Percentiles rank a stretch among this genome's conserved stretches.
These are phyloP conservation scores for Plumapathes pennacea DNA, from an alignment of 92 coral and sea anemone species.

Conservation along the genomic window DNA sequence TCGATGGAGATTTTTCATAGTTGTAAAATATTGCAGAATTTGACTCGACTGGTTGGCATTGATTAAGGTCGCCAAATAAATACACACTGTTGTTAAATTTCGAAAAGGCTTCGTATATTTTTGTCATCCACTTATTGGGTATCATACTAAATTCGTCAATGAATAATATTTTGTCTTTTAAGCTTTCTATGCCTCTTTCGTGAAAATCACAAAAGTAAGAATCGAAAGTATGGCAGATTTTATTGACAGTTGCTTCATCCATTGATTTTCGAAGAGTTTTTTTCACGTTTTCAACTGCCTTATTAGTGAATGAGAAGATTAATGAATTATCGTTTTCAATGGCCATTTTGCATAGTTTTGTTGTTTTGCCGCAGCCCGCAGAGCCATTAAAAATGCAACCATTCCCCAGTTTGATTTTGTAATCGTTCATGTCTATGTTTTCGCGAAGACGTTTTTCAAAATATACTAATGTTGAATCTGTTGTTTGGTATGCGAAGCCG, in stretches of 20 bases:
- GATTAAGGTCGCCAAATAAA: conserved; percentile 29
- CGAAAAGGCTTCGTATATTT: background rate
- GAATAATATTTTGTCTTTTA: background rate
- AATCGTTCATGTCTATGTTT: background rate
- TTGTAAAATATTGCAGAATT: conserved; percentile 7
- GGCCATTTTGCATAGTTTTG: background rate
- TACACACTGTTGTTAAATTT: background rate
- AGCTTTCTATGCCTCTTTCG: background rate
- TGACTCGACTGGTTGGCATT: conserved; percentile 21
- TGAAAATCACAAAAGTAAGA: conserved; percentile 6
- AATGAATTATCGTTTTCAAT: background rate
- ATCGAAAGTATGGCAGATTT: conserved; percentile 13
- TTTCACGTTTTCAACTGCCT: conserved; percentile 14
- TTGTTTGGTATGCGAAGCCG: conserved; percentile 1
- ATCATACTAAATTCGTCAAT: conserved; percentile 25
- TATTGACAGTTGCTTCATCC: background rate
- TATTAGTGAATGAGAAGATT: background rate
- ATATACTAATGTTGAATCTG: background rate
- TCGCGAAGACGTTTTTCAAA: conserved; percentile 27
- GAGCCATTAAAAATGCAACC: conserved; percentile 4
- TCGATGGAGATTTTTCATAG: conserved; percentile 1
- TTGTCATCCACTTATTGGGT: conserved; percentile 14
- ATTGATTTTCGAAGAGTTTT: too few relatives aligned
- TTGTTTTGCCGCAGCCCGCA: conserved; percentile 14
- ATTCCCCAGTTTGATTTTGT: background rate